Percentiles rank a stretch among this genome's conserved stretches.
Conservation (phyloP, 2,888 invertebrate species). For the Chirona hameri region DNA sequence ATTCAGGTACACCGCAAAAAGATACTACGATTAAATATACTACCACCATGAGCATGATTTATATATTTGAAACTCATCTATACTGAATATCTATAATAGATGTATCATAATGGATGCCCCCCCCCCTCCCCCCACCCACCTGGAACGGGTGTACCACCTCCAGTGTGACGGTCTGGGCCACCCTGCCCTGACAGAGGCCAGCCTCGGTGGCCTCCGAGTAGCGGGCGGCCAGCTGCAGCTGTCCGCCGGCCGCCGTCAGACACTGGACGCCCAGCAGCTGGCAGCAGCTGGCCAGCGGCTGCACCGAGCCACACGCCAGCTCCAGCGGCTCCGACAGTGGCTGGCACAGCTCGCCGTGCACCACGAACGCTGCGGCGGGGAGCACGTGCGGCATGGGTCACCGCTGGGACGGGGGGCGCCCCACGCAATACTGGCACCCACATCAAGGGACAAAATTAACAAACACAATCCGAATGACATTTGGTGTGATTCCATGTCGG, state of each 20-base stretch:
- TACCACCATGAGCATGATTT: too few species aligned
- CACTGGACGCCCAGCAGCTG: conserved; percentile 13
- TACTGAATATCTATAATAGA: too few species aligned
- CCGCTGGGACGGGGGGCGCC: too few species aligned
- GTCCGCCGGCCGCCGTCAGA: conserved; percentile 10
- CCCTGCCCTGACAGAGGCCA: not conserved
- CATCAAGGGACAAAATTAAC: too few species aligned
- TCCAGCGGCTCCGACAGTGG: not conserved
- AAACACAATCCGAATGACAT: too few species aligned
- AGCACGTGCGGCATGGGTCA: too few species aligned
- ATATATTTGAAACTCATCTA: too few species aligned
- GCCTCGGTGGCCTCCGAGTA: conserved; percentile 1
- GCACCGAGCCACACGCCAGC: not conserved
- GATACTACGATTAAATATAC: too few species aligned
- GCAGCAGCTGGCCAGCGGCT: not conserved
- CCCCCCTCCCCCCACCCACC: not conserved
- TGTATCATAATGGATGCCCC: too few species aligned
- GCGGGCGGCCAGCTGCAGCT: conserved; percentile 22
- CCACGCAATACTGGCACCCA: too few species aligned
- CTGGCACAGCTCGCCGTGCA: not conserved
- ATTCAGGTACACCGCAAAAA: too few species aligned
- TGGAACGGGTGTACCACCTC: conserved; percentile 7
- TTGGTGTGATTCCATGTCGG: too few species aligned
- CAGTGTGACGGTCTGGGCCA: not conserved
- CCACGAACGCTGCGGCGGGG: not conserved